Percentiles rank a stretch among this genome's conserved stretches.
These are phyloP conservation scores for Volucella inflata DNA, from an alignment of 2,888 invertebrate species.

Conservation along the genomic window DNA sequence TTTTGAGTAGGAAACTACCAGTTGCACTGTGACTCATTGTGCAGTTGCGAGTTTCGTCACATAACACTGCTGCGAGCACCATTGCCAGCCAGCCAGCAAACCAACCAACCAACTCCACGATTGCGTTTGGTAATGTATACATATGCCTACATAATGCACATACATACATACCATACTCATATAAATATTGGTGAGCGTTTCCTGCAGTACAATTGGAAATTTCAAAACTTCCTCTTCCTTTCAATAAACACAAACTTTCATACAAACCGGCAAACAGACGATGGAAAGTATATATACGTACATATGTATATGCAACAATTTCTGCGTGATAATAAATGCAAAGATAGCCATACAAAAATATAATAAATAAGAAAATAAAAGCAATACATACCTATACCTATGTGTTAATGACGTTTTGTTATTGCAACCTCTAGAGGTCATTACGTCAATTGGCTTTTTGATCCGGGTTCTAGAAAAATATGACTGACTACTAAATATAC, in stretches of 20 bases:
- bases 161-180: background rate
- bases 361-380: background rate
- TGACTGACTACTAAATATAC: constrained; percentile 28
- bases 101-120: constrained; percentile 5
- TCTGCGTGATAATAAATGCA: constrained; percentile 57
- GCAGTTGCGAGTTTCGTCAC: constrained; percentile 50
- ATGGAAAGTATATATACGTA: background rate
- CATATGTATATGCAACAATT: background rate
- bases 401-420: constrained; percentile 40
- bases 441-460: constrained; percentile 72
- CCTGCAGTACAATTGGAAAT: constrained; percentile 60
- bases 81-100: constrained; percentile 2
- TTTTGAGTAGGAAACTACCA: constrained; percentile 61
- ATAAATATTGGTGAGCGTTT: constrained; percentile 49
- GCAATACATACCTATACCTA: too few relatives aligned
- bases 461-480: constrained; percentile 69
- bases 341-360: constrained; percentile 47
- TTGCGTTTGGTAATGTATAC: background rate
- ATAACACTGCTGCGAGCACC: constrained; percentile 48
- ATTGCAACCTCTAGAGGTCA: constrained; percentile 74
- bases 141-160: too few relatives aligned
- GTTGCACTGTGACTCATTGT: constrained; percentile 66
- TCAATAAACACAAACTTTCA: constrained; percentile 13
- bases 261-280: too few relatives aligned
- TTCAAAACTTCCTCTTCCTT: constrained; percentile 72